Conservation (phyloP, 2,797 vertebrate genomes). For the Cryptoprocta ferox region DNA sequence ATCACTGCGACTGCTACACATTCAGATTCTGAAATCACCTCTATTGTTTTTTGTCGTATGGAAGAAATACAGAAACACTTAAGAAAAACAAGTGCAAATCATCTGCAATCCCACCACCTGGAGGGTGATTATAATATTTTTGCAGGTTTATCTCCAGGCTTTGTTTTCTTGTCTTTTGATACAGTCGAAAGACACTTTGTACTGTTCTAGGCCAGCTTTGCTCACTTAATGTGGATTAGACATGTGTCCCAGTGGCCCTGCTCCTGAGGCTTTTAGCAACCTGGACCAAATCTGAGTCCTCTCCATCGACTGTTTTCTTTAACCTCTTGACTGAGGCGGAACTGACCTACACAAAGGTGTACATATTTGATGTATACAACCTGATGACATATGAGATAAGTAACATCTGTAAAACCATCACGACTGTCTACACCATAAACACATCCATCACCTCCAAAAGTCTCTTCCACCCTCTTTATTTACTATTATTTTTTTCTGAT, state of each 20-base stretch:
- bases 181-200: not conserved
- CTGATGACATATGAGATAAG: not conserved
- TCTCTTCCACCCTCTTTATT: not conserved
- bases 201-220: not conserved
- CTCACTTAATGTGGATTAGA: not conserved
- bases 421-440: too few relatives aligned
- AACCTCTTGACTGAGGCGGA: not conserved
- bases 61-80: not conserved
- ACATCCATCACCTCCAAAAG: not conserved
- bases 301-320: not conserved
- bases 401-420: not conserved
- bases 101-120: not conserved
- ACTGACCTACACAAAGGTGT: not conserved
- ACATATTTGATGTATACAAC: not conserved
- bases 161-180: not conserved
- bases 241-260: not conserved
- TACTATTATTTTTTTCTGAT: not conserved
- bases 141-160: not conserved
- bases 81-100: conserved; percentile 20
- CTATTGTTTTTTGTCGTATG: not conserved
- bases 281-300: not conserved
- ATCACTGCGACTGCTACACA: not conserved
- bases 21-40: not conserved
- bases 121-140: not conserved
- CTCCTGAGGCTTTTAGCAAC: not conserved